These are phyloP conservation scores for Myotis vivesi DNA, from an alignment of 2,797 vertebrate genomes.

Conservation along the genomic window DNA sequence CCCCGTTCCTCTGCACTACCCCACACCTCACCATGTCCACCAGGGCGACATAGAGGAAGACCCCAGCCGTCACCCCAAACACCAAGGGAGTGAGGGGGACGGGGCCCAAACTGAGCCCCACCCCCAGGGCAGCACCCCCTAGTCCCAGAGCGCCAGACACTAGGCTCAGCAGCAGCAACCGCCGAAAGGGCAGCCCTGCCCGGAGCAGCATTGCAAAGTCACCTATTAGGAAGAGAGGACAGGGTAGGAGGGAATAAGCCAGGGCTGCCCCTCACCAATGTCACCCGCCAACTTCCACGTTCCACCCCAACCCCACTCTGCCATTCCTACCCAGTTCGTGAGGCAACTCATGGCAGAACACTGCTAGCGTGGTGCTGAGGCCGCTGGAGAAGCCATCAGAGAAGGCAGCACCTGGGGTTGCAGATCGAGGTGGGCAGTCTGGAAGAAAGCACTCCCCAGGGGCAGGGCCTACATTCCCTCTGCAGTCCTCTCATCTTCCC, in stretches of 20 bases:
- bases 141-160: slow-evolving; percentile 86
- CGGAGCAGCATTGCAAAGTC: slow-evolving; percentile 87
- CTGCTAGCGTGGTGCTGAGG: slow-evolving; percentile 88
- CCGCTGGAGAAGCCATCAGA: slow-evolving; percentile 86
- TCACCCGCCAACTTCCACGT: not conserved
- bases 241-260: not conserved
- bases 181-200: slow-evolving; percentile 82
- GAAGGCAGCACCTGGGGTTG: slow-evolving; percentile 86
- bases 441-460: not conserved
- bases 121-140: slow-evolving; percentile 82
- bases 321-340: slow-evolving; percentile 87
- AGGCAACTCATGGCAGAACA: slow-evolving; percentile 90
- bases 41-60: slow-evolving; percentile 90
- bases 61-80: slow-evolving; percentile 87
- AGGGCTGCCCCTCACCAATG: not conserved
- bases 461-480: not conserved
- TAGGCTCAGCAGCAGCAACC: slow-evolving; percentile 84
- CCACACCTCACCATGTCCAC: slow-evolving; percentile 86
- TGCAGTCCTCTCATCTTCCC: accelerated
- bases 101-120: slow-evolving; percentile 82
- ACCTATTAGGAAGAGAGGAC: slow-evolving; percentile 76
- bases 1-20: not conserved
- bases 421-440: not conserved
- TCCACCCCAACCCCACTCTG: no score
- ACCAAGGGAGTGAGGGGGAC: slow-evolving; percentile 86